These are phyloP conservation scores for Protobothrops mucrosquamatus DNA, from an alignment of 2,113 vertebrate genomes.

Conservation along the genomic window DNA sequence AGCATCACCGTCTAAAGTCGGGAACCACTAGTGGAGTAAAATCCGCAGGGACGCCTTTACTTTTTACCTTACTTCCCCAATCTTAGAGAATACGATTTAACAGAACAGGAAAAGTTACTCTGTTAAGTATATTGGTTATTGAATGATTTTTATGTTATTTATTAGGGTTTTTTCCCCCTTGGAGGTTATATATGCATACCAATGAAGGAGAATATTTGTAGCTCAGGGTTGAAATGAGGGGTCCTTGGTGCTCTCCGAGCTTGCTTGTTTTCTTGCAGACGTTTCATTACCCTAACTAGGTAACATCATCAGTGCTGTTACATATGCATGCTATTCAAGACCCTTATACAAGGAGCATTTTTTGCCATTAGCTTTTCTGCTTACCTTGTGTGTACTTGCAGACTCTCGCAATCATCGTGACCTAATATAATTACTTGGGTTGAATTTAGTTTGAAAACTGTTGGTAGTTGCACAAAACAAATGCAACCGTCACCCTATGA, in stretches of 20 bases:
- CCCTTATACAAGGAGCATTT: slow-evolving; percentile 80
- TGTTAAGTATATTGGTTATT: slow-evolving; percentile 36
- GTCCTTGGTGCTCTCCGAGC: too few species aligned
- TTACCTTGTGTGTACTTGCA: not conserved
- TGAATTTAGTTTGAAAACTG: slow-evolving; percentile 13
- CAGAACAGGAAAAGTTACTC: slow-evolving; percentile 47
- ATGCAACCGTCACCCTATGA: not conserved
- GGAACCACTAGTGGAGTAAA: not conserved
- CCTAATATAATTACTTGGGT: slow-evolving; percentile 20
- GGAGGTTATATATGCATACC: slow-evolving; percentile 56
- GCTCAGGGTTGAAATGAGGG: too few species aligned
- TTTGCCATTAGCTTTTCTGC: slow-evolving; percentile 22
- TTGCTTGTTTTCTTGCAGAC: too few species aligned
- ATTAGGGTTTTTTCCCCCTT: slow-evolving; percentile 39
- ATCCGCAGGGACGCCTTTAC: not conserved
- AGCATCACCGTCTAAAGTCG: not conserved
- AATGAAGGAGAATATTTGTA: too few species aligned
- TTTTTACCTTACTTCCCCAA: not conserved
- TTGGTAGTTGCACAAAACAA: not conserved
- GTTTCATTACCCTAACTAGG: too few species aligned
- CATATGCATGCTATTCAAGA: slow-evolving; percentile 68
- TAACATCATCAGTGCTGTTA: not conserved
- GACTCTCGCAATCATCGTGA: not conserved
- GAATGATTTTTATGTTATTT: slow-evolving; percentile 43
- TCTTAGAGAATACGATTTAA: slow-evolving; percentile 5